A percentile compares a stretch with the other conserved stretches of the same genome.
Evolutionary conservation across 2,888 invertebrate species (phyloP).

Genomic region (Apeira syringaria): DNA sequence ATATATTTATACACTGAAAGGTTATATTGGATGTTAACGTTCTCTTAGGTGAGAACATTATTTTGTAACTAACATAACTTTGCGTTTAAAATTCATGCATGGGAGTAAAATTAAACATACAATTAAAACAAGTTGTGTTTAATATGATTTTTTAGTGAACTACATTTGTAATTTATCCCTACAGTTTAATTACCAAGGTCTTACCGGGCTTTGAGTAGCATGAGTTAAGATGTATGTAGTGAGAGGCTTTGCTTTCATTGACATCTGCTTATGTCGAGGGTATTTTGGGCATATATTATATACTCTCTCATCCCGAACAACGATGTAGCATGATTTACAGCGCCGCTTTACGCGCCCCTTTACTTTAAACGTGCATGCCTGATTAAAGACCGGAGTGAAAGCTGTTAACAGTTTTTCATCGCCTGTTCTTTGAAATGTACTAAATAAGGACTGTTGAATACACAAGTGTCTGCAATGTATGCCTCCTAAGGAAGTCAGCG

Average conservation of each 20-base stretch:
- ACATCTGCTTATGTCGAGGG: conserved; percentile 92
- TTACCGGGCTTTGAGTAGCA: conserved; percentile 85
- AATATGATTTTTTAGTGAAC: too few relatives aligned
- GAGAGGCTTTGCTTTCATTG: conserved; percentile 86
- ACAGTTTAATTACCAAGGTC: conserved; percentile 60
- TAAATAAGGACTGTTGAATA: conserved; percentile 39
- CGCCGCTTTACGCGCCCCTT: conserved; percentile 87
- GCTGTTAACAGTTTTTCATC: conserved; percentile 48
- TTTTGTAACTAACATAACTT: too few relatives aligned
- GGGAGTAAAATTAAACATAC: too few relatives aligned
- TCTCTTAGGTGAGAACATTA: too few relatives aligned
- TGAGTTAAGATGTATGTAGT: conserved; percentile 91
- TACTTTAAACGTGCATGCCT: conserved; percentile 84
- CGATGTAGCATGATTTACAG: conserved; percentile 91
- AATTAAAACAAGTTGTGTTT: too few relatives aligned
- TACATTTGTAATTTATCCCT: conserved; percentile 1
- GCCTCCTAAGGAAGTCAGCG: conserved; percentile 36
- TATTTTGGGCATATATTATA: conserved; percentile 90
- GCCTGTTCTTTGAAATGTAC: conserved; percentile 41
- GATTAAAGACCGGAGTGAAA: conserved; percentile 48
- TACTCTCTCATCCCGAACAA: conserved; percentile 85
- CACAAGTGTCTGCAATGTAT: conserved; percentile 30
- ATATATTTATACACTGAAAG: too few relatives aligned
- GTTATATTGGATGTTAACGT: too few relatives aligned
- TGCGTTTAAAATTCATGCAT: too few relatives aligned